Evolutionary conservation across 2,113 vertebrate genomes (phyloP), one percentile per base, ranked within the genome.

Genomic region (Gadus macrocephalus): DNA sequence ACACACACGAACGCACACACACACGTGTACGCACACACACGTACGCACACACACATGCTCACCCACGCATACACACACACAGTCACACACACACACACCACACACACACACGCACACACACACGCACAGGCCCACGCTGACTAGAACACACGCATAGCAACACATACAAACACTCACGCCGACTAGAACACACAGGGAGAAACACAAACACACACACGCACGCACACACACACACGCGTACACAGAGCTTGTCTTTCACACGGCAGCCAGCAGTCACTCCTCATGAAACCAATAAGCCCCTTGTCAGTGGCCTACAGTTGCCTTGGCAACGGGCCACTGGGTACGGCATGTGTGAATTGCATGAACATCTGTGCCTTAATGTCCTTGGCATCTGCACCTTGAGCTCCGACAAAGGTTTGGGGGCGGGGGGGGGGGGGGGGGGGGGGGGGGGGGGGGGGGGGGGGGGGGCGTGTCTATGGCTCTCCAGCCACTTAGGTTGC

Each of bases 271-370:
- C 85, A 94, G 93, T 94, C 69, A 85, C 89, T 92, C 92, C 95
- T 94, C 92, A 94, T 96, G 93, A 95, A 95, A 93, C 93, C 93
- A 94, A 93, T 94, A 93, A 94, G 93, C 89, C 75, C 66, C 90
- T 1, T 87, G 69, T 94, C 90, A 93, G 93, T 95, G 94, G 94
- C 95, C 94, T 92, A 87, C 78, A 0, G 95, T 98, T 96, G 90
- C 94, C 95, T 91, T 95, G 93, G 95, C 94, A 96, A 97, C 95
- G 0, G 91, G 92, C 92, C 93, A 92, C 91, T 88, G 94, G 93
- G 88, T 91, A 94, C 88, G 86, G 91, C 92, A 85, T 93, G 89
- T 95, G 90, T 93, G 93, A 79, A 81, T 75, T 79, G 81, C 73
- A 78, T 75, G 81, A 81, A 85, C 78, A 84, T 88, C 85, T 85